Conservation (phyloP, 1,140 invertebrate genomes). For the Formica selysi region DNA sequence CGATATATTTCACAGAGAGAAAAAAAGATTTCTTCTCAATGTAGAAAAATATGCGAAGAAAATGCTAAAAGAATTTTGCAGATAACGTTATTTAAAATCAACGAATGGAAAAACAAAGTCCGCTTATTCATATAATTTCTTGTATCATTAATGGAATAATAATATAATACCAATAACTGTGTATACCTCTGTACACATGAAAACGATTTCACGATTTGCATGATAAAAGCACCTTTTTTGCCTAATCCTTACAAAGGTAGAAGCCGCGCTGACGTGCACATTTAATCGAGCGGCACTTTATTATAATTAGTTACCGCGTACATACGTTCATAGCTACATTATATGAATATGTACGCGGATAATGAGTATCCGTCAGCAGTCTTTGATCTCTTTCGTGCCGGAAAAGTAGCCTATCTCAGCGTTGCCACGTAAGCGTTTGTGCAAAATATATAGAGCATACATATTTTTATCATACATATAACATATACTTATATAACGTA, state of each 20-base stretch:
- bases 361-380: constrained; percentile 49
- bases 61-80: background rate
- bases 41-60: background rate
- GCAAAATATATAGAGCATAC: constrained; percentile 17
- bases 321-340: constrained; percentile 17
- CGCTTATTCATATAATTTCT: background rate
- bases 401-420: constrained; percentile 22
- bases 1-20: constrained; percentile 19
- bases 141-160: background rate
- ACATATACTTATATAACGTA: background rate
- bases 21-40: constrained; percentile 16
- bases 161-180: background rate
- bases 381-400: constrained; percentile 44
- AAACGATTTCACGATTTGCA: constrained; percentile 28
- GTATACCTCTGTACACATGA: background rate
- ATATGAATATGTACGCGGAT: constrained; percentile 49
- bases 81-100: constrained; percentile 13
- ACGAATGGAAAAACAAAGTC: background rate
- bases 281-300: constrained; percentile 33
- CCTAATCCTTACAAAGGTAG: constrained; percentile 5
- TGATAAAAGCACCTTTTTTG: background rate
- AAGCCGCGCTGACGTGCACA: background rate
- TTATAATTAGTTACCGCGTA: constrained; percentile 49
- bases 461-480: background rate
- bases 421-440: constrained; percentile 15